Conservation (phyloP, 1,140 invertebrate genomes). For the Ostrea denselamellosa region DNA sequence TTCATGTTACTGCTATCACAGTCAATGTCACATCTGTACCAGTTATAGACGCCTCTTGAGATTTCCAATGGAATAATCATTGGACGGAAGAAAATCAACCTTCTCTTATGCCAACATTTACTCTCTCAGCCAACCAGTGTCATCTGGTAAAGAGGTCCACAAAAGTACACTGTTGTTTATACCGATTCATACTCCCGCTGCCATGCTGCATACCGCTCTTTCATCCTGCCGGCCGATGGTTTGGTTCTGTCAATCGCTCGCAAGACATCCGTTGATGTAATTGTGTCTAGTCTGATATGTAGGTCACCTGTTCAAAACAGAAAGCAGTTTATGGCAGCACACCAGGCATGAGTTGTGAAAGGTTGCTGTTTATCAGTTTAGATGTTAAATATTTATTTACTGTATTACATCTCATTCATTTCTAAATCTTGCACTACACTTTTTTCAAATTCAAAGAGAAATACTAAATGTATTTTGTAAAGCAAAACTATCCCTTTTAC, state of each 20-base stretch:
- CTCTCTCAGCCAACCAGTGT: background rate
- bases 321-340: background rate
- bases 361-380: too few species aligned
- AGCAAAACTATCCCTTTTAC: background rate
- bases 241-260: conserved; percentile 79
- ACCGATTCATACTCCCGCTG: conserved; percentile 81
- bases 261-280: conserved; percentile 80
- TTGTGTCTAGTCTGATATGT: conserved; percentile 79
- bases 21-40: background rate
- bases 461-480: too few species aligned
- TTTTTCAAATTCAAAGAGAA: too few species aligned
- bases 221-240: conserved; percentile 79
- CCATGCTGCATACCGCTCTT: conserved; percentile 80
- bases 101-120: background rate
- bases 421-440: too few species aligned
- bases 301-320: conserved; percentile 72
- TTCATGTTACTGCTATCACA: background rate
- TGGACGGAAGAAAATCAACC: background rate
- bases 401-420: too few species aligned
- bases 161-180: conserved; percentile 65
- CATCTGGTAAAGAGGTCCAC: background rate
- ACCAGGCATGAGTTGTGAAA: too few species aligned
- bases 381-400: too few species aligned
- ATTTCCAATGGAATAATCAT: background rate
- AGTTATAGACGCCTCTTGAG: background rate